phyloP scores from a whole-genome alignment of 2,797 vertebrate species.

The Aselliscus stoliczkanus region DNA sequence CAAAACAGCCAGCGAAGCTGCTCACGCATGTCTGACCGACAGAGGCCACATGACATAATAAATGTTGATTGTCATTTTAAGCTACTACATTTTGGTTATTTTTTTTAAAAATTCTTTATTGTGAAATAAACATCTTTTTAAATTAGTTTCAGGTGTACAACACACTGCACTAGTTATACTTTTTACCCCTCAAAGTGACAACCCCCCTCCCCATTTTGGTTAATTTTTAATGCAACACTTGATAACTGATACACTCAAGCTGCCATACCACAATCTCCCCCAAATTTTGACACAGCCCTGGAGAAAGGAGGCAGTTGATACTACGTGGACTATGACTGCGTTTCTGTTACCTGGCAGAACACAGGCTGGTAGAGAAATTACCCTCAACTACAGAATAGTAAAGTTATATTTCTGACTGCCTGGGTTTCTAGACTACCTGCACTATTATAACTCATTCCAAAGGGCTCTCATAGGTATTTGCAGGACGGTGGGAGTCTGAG shows the following conservation, averaged over 20 bases:
- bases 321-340: too few species aligned
- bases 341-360: neutral
- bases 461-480: neutral
- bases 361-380: neutral
- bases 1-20: too few species aligned
- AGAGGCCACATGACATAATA: too few species aligned
- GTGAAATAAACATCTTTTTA: too few species aligned
- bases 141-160: too few species aligned
- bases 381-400: neutral
- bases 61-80: neutral
- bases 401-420: neutral
- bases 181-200: too few species aligned
- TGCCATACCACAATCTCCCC: rapidly evolving
- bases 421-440: neutral
- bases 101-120: too few species aligned
- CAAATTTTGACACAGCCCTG: neutral
- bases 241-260: neutral
- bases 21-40: neutral
- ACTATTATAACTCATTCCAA: too few species aligned
- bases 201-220: too few species aligned
- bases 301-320: neutral
- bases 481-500: neutral
- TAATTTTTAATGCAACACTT: neutral
- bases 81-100: neutral
- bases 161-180: too few species aligned